Percentiles rank a stretch among this genome's conserved stretches.
These are phyloP conservation scores for Gorsachius goisagi DNA, from an alignment of 2,113 vertebrate genomes.

Conservation along the genomic window DNA sequence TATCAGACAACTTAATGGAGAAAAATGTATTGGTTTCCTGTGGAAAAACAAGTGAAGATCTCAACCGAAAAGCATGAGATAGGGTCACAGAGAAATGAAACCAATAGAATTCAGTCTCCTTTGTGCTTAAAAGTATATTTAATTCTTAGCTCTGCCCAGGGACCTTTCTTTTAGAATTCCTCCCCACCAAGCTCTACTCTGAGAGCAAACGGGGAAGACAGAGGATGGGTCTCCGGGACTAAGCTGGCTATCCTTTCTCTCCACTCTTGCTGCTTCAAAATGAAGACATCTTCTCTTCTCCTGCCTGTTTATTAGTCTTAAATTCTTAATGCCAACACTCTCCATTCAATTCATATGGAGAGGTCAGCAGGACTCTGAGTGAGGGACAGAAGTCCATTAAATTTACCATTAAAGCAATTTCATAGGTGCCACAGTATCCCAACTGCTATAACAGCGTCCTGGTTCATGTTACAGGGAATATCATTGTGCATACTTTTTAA, in stretches of 20 bases:
- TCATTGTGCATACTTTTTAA: background rate
- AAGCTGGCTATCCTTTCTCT: background rate
- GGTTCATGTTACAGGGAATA: background rate
- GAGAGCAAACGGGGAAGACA: rapidly evolving
- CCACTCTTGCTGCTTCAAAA: background rate
- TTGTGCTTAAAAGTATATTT: background rate
- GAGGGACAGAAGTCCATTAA: background rate
- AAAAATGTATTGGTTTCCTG: background rate
- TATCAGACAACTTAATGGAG: background rate
- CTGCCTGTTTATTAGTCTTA: background rate
- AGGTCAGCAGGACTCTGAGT: background rate
- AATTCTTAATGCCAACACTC: background rate
- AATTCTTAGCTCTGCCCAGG: background rate
- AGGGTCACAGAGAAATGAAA: background rate
- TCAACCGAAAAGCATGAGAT: background rate
- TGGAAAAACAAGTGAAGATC: background rate
- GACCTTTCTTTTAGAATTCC: background rate
- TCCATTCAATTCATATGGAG: background rate
- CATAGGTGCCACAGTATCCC: background rate
- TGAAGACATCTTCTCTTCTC: background rate
- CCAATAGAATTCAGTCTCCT: background rate
- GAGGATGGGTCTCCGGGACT: background rate
- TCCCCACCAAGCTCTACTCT: background rate
- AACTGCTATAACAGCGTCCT: background rate
- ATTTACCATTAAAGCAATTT: background rate